Evolutionary conservation across 2,888 invertebrate genomes (phyloP).

Genomic region (Cantharis rufa): DNA sequence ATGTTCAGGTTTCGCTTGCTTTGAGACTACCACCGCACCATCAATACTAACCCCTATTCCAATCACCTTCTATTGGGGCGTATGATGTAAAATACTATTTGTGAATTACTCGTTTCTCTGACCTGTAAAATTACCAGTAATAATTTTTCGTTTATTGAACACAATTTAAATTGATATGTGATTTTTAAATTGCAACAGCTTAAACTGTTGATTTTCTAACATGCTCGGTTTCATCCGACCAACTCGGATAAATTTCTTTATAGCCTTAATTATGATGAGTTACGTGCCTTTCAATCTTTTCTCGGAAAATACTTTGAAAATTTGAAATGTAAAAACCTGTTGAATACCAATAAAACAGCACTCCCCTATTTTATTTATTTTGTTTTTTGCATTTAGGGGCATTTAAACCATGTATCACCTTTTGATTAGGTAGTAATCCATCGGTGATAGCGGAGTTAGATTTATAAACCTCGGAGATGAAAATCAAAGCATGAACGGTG

Average conservation of each 20-base stretch:
- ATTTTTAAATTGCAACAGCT: background rate
- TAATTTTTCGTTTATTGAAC: slow-evolving; percentile 8
- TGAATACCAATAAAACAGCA: background rate
- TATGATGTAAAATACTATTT: slow-evolving; percentile 24
- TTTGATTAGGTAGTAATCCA: background rate
- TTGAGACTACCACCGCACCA: slow-evolving; percentile 13
- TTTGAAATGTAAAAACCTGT: background rate
- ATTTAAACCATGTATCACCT: background rate
- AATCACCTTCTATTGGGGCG: slow-evolving; percentile 17
- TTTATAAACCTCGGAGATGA: background rate
- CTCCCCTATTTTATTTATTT: background rate
- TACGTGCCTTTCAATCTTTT: background rate
- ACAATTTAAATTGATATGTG: background rate
- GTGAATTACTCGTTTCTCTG: slow-evolving; percentile 18
- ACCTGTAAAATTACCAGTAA: slow-evolving; percentile 18
- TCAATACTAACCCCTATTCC: slow-evolving; percentile 11
- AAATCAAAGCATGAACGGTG: background rate
- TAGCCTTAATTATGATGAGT: background rate
- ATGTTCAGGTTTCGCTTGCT: slow-evolving; percentile 13
- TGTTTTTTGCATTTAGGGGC: background rate
- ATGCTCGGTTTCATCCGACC: background rate
- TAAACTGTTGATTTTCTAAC: background rate
- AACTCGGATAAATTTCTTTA: background rate
- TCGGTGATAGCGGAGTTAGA: background rate
- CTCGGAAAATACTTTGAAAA: background rate